phyloP scores from a whole-genome alignment of 1,140 invertebrate genomes.

The Aporrectodea caliginosa region DNA sequence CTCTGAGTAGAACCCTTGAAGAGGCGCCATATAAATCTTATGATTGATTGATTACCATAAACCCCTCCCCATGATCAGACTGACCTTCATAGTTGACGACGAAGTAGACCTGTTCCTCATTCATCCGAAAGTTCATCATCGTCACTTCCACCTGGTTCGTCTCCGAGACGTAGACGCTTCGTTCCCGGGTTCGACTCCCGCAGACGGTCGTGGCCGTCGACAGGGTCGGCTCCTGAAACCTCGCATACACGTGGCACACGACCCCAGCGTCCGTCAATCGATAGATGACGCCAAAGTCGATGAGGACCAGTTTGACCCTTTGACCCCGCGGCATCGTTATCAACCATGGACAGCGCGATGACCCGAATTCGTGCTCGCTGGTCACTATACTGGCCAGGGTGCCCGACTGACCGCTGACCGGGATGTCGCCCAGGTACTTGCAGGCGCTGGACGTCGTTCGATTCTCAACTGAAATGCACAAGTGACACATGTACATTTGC shows the following conservation, averaged over 20 bases:
- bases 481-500: neutral
- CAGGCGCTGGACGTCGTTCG: slow-evolving; percentile 1
- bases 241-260: slow-evolving; percentile 21
- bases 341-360: slow-evolving; percentile 27
- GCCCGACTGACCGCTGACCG: slow-evolving; percentile 2
- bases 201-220: slow-evolving; percentile 12
- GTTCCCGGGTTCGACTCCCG: slow-evolving; percentile 19
- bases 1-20: too few species aligned
- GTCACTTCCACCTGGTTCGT: slow-evolving; percentile 19
- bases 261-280: neutral
- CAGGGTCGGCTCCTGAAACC: neutral
- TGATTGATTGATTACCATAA: too few species aligned
- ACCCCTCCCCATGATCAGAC: too few species aligned
- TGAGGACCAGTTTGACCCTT: slow-evolving; percentile 28
- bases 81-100: slow-evolving; percentile 27
- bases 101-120: slow-evolving; percentile 20
- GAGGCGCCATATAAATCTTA: too few species aligned
- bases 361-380: slow-evolving; percentile 18
- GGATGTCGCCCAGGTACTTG: neutral
- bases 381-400: slow-evolving; percentile 29
- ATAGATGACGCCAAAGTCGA: slow-evolving; percentile 11
- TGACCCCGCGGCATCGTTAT: slow-evolving; percentile 18
- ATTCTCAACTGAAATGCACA: slow-evolving; percentile 10
- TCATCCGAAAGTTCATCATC: slow-evolving; percentile 3
- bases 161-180: slow-evolving; percentile 28